Evolutionary conservation across 2,113 vertebrate species (phyloP).

Genomic region (Pterocles gutturalis): DNA sequence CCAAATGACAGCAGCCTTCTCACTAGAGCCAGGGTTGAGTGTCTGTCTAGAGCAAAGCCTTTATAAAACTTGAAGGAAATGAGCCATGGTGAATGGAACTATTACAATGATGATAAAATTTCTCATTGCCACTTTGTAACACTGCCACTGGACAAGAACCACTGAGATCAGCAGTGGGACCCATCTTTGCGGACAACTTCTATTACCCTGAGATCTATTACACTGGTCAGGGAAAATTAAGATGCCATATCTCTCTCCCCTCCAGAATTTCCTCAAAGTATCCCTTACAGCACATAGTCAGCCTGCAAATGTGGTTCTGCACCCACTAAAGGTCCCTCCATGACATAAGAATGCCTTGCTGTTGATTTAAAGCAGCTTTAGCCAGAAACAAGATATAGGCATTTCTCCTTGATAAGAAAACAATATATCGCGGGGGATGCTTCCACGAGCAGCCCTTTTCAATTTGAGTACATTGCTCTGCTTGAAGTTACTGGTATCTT

Average conservation of each 20-base stretch:
- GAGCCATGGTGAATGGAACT: background rate
- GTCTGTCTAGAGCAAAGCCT: background rate
- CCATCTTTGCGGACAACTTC: background rate
- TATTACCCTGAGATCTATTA: background rate
- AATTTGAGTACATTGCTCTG: background rate
- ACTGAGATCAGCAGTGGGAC: background rate
- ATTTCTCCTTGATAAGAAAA: background rate
- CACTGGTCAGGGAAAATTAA: rapidly evolving
- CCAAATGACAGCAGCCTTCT: background rate
- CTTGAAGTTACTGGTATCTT: background rate
- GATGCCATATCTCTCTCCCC: background rate
- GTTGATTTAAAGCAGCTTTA: background rate
- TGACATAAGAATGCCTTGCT: background rate
- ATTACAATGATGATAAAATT: background rate
- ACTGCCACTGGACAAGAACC: background rate
- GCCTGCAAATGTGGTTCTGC: background rate
- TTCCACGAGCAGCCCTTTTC: background rate
- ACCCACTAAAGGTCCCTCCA: background rate
- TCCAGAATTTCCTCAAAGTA: background rate
- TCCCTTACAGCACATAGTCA: background rate
- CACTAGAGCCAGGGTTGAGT: background rate
- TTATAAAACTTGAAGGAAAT: background rate
- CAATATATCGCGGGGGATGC: background rate
- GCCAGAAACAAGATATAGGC: background rate
- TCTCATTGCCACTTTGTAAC: background rate